Evolutionary conservation across 2,888 invertebrate genomes (phyloP).

Genomic region (Metopia argyrocephala): DNA sequence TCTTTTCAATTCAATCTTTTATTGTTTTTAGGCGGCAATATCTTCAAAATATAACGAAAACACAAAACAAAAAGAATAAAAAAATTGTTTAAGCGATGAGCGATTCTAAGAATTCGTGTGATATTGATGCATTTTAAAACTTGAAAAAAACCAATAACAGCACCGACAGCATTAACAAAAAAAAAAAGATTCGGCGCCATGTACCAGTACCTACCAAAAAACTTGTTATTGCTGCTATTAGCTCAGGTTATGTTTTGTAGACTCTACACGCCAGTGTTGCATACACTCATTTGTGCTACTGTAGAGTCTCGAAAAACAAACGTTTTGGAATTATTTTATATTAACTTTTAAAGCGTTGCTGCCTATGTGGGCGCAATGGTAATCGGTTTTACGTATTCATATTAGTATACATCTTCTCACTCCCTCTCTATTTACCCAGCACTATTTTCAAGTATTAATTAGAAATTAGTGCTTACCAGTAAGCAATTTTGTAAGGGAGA

Average conservation of each 20-base stretch:
- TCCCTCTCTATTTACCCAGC: no score
- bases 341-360: no score
- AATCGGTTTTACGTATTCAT: no score
- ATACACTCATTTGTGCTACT: not conserved
- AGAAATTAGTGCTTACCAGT: no score
- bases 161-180: conserved; percentile 11
- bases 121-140: conserved; percentile 52
- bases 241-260: not conserved
- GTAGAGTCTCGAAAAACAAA: no score
- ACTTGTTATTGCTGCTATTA: conserved; percentile 6
- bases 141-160: conserved; percentile 3
- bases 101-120: conserved; percentile 53
- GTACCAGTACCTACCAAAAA: conserved; percentile 28
- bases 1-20: conserved; percentile 1
- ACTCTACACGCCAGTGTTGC: not conserved
- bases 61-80: conserved; percentile 18
- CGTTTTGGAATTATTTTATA: no score
- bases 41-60: conserved; percentile 27
- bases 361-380: no score
- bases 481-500: no score
- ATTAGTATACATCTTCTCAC: no score
- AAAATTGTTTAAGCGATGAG: conserved; percentile 38
- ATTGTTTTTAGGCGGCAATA: conserved; percentile 23
- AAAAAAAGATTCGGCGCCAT: conserved; percentile 47
- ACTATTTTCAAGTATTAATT: no score